Percentiles rank a stretch among this genome's conserved stretches.
These are phyloP conservation scores for Egretta garzetta DNA, from an alignment of 2,113 vertebrate species.

Conservation along the genomic window DNA sequence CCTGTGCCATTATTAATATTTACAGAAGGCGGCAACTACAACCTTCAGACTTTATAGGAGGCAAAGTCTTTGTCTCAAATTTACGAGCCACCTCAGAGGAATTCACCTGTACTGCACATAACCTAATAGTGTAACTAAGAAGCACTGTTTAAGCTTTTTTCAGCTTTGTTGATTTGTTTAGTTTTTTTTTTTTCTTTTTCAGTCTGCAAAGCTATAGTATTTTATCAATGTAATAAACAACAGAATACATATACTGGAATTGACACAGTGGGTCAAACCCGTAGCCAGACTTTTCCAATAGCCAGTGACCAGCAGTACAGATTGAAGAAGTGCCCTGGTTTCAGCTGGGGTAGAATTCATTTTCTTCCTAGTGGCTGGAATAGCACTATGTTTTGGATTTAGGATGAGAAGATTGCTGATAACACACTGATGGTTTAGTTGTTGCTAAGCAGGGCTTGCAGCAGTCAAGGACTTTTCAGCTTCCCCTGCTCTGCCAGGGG, in stretches of 20 bases:
- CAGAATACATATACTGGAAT: not conserved
- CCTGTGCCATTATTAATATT: slow-evolving; percentile 39
- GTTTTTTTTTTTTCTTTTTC: not conserved
- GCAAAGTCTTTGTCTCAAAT: slow-evolving; percentile 55
- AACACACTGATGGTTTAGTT: too few relatives aligned
- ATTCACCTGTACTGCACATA: not conserved
- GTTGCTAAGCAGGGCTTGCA: too few relatives aligned
- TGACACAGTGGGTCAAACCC: not conserved
- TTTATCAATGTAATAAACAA: not conserved
- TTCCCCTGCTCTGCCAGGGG: too few relatives aligned
- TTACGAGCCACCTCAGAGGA: slow-evolving; percentile 19
- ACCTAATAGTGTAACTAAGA: not conserved
- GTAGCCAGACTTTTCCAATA: not conserved
- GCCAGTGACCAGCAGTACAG: not conserved
- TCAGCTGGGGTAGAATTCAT: too few relatives aligned
- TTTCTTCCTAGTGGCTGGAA: too few relatives aligned
- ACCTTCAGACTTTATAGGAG: slow-evolving; percentile 37
- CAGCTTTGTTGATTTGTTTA: not conserved
- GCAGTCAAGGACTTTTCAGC: too few relatives aligned
- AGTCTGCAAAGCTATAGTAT: not conserved
- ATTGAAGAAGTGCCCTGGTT: not conserved
- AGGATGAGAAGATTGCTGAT: too few relatives aligned
- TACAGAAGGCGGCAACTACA: slow-evolving; percentile 44
- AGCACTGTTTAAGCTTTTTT: not conserved
- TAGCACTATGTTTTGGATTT: too few relatives aligned